Base-by-base conservation (phyloP, 2,888 invertebrate species). In the Callimorpha dominula region DNA sequence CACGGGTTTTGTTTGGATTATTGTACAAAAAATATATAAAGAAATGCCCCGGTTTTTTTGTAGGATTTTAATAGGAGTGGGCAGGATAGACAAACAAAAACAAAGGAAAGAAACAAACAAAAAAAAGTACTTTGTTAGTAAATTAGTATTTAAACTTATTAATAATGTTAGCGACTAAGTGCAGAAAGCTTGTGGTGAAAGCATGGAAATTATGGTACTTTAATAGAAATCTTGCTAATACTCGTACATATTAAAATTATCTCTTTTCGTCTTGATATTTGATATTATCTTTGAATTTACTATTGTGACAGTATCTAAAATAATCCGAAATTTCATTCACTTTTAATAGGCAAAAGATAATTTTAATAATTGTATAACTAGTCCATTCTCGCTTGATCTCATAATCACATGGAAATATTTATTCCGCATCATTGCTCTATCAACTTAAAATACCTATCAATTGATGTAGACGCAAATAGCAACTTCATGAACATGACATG, bases 51-150 rank as follows among this genome's bases (percentile, higher is more conserved):
- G 11, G 20, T n/a, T n/a, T 54, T n/a, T 54, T 43, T 20, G 4
- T 20, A 43, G 31, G 42, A 42, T 52, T 57, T 31, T 68, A 46
- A n/a, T 17, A 68, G 54, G 43, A 31, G 60, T 62, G 17, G 14
- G 31, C 49, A 77, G 71, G 82, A 74, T 70, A 82, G 67, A 81
- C 74, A 80, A 92, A 89, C 89, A 90, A 88, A 90, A 87, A 87
- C 89, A 85, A 80, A 88, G 84, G 84, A 86, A n/a, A n/a, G 83
- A 83, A 86, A 87, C 82, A 85, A 81, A 84, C 85, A 83, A 83
- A 79, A 88, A 86, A 86, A 84, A 75, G 77, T 52, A 65, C 67
- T 54, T 76, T 82, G 90, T 95, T 94, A 94, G 93, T 95, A 87
- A 80, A 74, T 73, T 76, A 71, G 72, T 54, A 72, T 71, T 75